Percentiles rank a stretch among this genome's conserved stretches.
Conservation (phyloP, 2,797 vertebrate genomes). For the Takifugu rubripes region DNA sequence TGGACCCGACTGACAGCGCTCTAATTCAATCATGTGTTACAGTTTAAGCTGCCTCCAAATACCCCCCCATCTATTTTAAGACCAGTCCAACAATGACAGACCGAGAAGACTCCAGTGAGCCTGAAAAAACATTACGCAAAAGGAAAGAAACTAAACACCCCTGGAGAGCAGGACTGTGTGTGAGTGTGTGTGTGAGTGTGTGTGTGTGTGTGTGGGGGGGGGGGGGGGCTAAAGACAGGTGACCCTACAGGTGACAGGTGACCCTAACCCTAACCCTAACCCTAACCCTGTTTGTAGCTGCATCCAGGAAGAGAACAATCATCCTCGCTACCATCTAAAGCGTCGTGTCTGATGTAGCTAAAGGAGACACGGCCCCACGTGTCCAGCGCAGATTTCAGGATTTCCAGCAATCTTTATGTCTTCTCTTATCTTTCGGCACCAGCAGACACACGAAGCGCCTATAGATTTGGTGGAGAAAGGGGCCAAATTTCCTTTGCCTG, state of each 20-base stretch:
- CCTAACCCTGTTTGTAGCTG: background rate
- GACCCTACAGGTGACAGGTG: slow-evolving; percentile 4
- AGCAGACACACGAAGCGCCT: background rate
- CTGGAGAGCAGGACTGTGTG: slow-evolving; percentile 11
- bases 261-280: background rate
- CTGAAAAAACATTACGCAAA: slow-evolving; percentile 69
- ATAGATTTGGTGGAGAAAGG: slow-evolving; percentile 5
- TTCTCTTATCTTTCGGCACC: slow-evolving; percentile 7
- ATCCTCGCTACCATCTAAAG: background rate
- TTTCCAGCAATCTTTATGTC: background rate
- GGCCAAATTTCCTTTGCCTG: slow-evolving; percentile 19
- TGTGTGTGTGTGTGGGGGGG: slow-evolving; percentile 7
- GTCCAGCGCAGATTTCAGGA: background rate
- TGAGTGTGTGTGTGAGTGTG: slow-evolving; percentile 13
- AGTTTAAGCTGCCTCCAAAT: slow-evolving; percentile 66
- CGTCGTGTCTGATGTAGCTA: background rate
- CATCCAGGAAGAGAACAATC: no score
- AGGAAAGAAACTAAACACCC: slow-evolving; percentile 53
- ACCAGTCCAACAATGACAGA: slow-evolving; percentile 57
- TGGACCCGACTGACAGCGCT: slow-evolving; percentile 56
- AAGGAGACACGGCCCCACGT: background rate
- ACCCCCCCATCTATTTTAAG: slow-evolving; percentile 62
- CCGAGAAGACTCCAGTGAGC: slow-evolving; percentile 50
- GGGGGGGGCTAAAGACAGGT: background rate
- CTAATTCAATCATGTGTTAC: slow-evolving; percentile 67